Base-by-base conservation (phyloP, 2,797 vertebrate species). In the Pseudomugil gertrudae region DNA sequence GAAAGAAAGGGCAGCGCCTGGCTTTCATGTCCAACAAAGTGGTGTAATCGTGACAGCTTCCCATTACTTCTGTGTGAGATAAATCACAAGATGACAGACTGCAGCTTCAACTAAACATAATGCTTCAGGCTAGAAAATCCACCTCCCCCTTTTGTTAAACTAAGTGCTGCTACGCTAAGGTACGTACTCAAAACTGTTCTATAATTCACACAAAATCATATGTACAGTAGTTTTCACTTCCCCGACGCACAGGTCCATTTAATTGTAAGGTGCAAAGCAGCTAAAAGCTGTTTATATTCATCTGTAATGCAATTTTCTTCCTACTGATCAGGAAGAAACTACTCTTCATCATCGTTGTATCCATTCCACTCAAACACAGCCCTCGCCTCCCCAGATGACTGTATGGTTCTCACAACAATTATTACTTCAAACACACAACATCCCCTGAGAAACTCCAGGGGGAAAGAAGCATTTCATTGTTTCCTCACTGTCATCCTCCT, bases 1-100 rank as follows among this genome's bases (percentile, higher is more conserved):
- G 36, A 40, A 26, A 43, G 45, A 26, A 43, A 6, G 43, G 32
- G 66, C 61, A 63, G 65, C 47, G 58, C 60, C 64, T 72, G 38
- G 85, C 83, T 80, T 89, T 78, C 77, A 77, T 78, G 65, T 88
- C 81, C 90, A 89, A 90, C 90, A 86, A 89, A 83, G 80, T 87
- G 61, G 71, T 88, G 85, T 85, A 90, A 91, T 89, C 81, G 84
- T 72, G 86, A 92, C 59, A 89, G 82, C 76, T 74, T 79, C 68
- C 82, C 77, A 90, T 91, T 92, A 92, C 86, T 84, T 76, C 29
- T 77, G 53, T 35, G 78, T 87, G 88, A 79, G 84, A 93, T 92
- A 91, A 93, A 94, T 93, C 91, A 90, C 80, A 62, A 80, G 76
- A 84, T 86, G 90, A 90, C 87, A 90, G 86, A 84, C 88, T 85